Conservation (phyloP, 2,113 vertebrate genomes). For the Burhinus bistriatus region DNA sequence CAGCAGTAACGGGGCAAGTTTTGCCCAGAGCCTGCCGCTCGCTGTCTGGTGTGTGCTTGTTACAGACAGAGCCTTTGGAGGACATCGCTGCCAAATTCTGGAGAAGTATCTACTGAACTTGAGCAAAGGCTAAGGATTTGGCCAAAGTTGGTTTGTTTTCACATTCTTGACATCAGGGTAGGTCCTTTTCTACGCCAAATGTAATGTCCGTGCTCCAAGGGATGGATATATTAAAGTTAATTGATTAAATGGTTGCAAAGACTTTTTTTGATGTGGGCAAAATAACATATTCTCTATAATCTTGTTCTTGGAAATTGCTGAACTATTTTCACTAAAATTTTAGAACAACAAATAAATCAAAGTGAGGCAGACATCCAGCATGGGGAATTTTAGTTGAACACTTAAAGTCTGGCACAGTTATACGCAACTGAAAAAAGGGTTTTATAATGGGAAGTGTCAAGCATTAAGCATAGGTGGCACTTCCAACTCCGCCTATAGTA, state of each 20-base stretch:
- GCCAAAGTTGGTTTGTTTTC: neutral
- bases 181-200: neutral
- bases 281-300: neutral
- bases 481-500: slow-evolving; percentile 34
- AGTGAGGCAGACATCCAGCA: slow-evolving; percentile 23
- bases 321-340: slow-evolving; percentile 49
- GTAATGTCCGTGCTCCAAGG: neutral
- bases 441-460: slow-evolving; percentile 55
- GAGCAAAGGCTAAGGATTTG: neutral
- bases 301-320: slow-evolving; percentile 32
- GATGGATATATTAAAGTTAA: neutral
- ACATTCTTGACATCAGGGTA: neutral
- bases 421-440: slow-evolving; percentile 11
- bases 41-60: neutral
- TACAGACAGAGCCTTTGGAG: neutral
- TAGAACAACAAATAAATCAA: slow-evolving; percentile 54
- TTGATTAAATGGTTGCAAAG: neutral
- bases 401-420: slow-evolving; percentile 32
- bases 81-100: neutral
- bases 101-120: neutral
- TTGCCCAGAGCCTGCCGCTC: neutral
- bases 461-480: slow-evolving; percentile 51
- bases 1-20: neutral
- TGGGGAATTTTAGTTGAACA: slow-evolving; percentile 11
- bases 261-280: neutral